Evolutionary conservation across 2,888 invertebrate species (phyloP).

Genomic region (Rhorus exstirpatorius): DNA sequence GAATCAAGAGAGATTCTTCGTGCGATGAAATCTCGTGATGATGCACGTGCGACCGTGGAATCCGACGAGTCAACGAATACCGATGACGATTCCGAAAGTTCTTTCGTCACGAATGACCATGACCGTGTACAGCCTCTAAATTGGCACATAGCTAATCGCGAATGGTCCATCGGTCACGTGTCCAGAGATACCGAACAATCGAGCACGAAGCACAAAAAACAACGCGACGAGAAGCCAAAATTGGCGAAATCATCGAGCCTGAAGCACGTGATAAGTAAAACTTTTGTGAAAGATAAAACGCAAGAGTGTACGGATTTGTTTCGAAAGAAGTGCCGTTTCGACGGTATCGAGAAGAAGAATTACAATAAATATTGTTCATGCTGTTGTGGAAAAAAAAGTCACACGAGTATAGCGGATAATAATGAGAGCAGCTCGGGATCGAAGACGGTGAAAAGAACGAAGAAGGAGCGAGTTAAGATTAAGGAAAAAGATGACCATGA

Average conservation of each 20-base stretch:
- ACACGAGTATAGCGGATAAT: background rate
- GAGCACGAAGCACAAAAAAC: background rate
- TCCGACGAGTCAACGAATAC: slow-evolving; percentile 53
- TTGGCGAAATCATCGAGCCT: slow-evolving; percentile 19
- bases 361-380: slow-evolving; percentile 26
- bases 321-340: slow-evolving; percentile 37
- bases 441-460: background rate
- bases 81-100: slow-evolving; percentile 16
- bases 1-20: slow-evolving; percentile 1
- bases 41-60: slow-evolving; percentile 26
- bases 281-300: background rate
- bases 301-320: slow-evolving; percentile 17
- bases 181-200: slow-evolving; percentile 15
- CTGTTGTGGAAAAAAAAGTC: slow-evolving; percentile 25
- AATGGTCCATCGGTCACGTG: slow-evolving; percentile 30
- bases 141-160: slow-evolving; percentile 52
- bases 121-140: slow-evolving; percentile 31
- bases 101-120: too few species aligned
- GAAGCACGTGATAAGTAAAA: background rate
- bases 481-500: slow-evolving; percentile 7
- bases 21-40: slow-evolving; percentile 40
- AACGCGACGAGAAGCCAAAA: slow-evolving; percentile 6
- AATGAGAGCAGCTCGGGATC: background rate
- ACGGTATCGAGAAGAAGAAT: background rate
- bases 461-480: background rate